phyloP scores from a whole-genome alignment of 2,797 vertebrate species.

The Streptopelia turtur region DNA sequence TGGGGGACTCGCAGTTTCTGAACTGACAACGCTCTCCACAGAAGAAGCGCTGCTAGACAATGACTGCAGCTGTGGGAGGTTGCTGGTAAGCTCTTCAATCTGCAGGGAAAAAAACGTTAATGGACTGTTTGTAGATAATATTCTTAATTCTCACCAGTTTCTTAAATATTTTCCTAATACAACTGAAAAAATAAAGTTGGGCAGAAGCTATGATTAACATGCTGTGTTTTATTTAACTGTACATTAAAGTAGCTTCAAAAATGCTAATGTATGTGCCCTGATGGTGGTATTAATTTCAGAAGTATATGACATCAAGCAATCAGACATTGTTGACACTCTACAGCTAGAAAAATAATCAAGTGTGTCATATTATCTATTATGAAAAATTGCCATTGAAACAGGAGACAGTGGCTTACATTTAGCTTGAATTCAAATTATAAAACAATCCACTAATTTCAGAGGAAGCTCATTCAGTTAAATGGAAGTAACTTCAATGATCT shows the following conservation, averaged over 20 bases:
- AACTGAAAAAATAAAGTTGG: neutral
- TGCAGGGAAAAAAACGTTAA: slow-evolving; percentile 42
- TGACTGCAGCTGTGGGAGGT: slow-evolving; percentile 87
- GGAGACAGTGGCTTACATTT: neutral
- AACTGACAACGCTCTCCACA: slow-evolving; percentile 89
- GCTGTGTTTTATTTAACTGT: neutral
- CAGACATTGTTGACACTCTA: neutral
- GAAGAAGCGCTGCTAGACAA: slow-evolving; percentile 91
- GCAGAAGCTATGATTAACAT: neutral
- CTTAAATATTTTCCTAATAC: neutral
- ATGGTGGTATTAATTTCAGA: neutral
- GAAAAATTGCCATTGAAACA: neutral
- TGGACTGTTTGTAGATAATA: neutral
- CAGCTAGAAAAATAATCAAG: neutral
- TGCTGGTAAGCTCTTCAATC: slow-evolving; percentile 97
- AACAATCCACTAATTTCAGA: neutral
- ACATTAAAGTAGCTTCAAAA: neutral
- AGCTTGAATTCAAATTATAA: neutral
- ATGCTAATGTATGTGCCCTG: neutral
- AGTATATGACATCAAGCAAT: neutral
- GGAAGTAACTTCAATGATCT: neutral
- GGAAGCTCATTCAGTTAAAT: neutral
- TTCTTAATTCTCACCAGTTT: neutral
- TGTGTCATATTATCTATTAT: neutral
- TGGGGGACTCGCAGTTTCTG: slow-evolving; percentile 90